A percentile compares a stretch with the other conserved stretches of the same genome.
Evolutionary conservation across 2,888 invertebrate genomes (phyloP).

Genomic region (Tricholauxania praeusta): DNA sequence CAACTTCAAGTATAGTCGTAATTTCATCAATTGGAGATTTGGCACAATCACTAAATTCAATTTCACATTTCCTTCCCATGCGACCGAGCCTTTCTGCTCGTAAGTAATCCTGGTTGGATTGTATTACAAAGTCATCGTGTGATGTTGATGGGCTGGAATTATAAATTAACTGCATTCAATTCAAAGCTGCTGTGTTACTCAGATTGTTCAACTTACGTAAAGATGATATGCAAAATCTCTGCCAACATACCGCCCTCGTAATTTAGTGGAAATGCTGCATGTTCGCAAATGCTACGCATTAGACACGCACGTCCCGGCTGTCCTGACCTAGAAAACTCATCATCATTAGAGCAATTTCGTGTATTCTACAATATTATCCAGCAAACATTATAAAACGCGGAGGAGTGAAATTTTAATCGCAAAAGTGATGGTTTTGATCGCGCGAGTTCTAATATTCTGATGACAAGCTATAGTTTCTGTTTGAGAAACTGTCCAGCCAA

Average conservation of each 20-base stretch:
- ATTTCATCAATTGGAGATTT: slow-evolving; percentile 58
- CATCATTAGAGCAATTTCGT: background rate
- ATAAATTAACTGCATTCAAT: background rate
- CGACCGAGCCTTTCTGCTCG: slow-evolving; percentile 78
- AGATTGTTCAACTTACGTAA: slow-evolving; percentile 73
- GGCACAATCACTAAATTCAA: slow-evolving; percentile 53
- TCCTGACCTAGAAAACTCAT: slow-evolving; percentile 69
- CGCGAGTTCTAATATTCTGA: too few species aligned
- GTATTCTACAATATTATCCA: background rate
- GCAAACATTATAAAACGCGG: too few species aligned
- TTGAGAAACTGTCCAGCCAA: too few species aligned
- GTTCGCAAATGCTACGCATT: slow-evolving; percentile 81
- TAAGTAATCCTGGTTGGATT: slow-evolving; percentile 77
- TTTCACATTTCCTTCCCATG: slow-evolving; percentile 55
- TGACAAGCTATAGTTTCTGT: too few species aligned
- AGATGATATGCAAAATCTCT: slow-evolving; percentile 80
- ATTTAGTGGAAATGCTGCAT: slow-evolving; percentile 76
- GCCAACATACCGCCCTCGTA: slow-evolving; percentile 79
- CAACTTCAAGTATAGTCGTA: slow-evolving; percentile 49
- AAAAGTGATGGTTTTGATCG: too few species aligned
- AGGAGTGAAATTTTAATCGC: too few species aligned
- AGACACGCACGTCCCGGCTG: slow-evolving; percentile 78
- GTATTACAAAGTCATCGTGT: slow-evolving; percentile 72
- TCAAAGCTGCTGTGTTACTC: background rate
- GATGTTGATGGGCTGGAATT: slow-evolving; percentile 77